These are phyloP conservation scores for Sphenopsis melanotis DNA, from an alignment of 2,797 vertebrate genomes.

Conservation along the genomic window DNA sequence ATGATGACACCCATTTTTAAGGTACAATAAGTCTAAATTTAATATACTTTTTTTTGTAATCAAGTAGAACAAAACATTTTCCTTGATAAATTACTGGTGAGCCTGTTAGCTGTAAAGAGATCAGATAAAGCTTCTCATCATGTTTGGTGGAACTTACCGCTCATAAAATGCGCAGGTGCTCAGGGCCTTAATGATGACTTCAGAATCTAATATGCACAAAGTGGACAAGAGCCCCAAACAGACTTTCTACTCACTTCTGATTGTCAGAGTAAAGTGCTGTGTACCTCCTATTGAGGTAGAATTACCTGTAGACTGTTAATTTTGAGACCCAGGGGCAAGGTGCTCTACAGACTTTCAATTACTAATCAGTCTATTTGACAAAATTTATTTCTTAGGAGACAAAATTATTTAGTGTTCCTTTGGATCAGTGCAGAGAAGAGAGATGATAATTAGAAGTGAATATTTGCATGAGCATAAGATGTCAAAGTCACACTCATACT, in stretches of 20 bases:
- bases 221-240: neutral
- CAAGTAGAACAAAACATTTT: neutral
- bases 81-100: neutral
- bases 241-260: neutral
- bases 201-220: neutral
- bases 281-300: neutral
- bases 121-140: neutral
- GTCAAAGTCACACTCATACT: neutral
- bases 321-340: neutral
- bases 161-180: neutral
- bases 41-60: neutral
- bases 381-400: neutral
- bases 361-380: neutral
- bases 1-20: neutral
- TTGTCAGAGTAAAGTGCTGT: neutral
- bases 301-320: neutral
- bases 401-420: neutral
- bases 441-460: neutral
- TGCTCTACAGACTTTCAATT: neutral
- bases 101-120: neutral
- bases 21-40: neutral
- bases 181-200: neutral
- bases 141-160: neutral
- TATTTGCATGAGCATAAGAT: neutral
- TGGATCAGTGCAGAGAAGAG: neutral